Evolutionary conservation across 2,888 invertebrate genomes (phyloP).

Genomic region (Acutogordius australiensis): DNA sequence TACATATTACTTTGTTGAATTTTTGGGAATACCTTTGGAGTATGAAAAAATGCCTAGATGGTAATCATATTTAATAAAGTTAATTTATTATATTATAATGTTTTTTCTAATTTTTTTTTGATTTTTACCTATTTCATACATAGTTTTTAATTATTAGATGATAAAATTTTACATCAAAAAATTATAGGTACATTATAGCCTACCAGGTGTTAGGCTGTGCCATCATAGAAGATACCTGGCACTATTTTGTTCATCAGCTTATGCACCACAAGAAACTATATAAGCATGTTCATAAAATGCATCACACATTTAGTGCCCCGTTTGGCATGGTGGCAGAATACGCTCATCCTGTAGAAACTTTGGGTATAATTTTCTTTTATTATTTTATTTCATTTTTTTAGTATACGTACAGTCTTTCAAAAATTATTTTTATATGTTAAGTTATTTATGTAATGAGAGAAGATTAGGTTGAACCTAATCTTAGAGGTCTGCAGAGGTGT

Average conservation of each 20-base stretch:
- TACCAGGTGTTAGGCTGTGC: slow-evolving; percentile 17
- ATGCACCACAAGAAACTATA: slow-evolving; percentile 20
- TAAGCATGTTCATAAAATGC: slow-evolving; percentile 21
- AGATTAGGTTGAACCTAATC: too few species aligned
- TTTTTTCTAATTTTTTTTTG: too few species aligned
- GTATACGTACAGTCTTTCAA: too few species aligned
- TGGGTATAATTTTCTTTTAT: slow-evolving; percentile 14
- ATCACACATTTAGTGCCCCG: slow-evolving; percentile 19
- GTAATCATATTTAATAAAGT: slow-evolving; percentile 15
- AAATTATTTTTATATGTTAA: too few species aligned
- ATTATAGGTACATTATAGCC: slow-evolving; percentile 15
- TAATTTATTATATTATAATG: too few species aligned
- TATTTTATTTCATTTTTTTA: too few species aligned
- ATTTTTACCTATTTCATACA: too few species aligned
- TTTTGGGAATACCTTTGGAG: slow-evolving; percentile 19
- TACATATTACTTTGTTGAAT: slow-evolving; percentile 19
- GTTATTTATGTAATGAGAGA: too few species aligned
- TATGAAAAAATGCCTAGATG: slow-evolving; percentile 20
- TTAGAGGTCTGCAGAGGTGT: too few species aligned
- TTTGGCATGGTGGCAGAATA: slow-evolving; percentile 22
- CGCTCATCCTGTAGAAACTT: slow-evolving; percentile 21
- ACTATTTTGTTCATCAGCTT: slow-evolving; percentile 20
- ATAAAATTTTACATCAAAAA: slow-evolving; percentile 14
- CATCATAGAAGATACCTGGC: slow-evolving; percentile 21
- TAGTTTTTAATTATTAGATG: too few species aligned